A percentile compares a stretch with the other conserved stretches of the same genome.
phyloP scores from a whole-genome alignment of 1,140 invertebrate species.

The Tetramorium parvispinum region DNA sequence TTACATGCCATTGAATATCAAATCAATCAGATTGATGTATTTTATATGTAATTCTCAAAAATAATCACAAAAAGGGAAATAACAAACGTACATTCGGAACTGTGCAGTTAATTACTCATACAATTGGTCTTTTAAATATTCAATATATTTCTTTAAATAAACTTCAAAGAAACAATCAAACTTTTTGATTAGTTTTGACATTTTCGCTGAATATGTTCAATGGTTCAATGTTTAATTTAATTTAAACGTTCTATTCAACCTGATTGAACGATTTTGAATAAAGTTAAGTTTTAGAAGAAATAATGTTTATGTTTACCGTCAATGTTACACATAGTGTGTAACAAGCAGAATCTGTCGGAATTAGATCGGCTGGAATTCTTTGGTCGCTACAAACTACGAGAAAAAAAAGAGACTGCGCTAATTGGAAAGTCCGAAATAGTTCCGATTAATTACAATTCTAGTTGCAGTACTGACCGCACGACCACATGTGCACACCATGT shows the following conservation, averaged over 20 bases:
- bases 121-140: not conserved
- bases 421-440: conserved; percentile 11
- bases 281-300: not conserved
- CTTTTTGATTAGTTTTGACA: not conserved
- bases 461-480: conserved; percentile 52
- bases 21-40: not conserved
- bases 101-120: not conserved
- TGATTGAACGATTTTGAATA: not conserved
- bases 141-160: not conserved
- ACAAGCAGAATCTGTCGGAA: not conserved
- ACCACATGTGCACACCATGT: conserved; percentile 6
- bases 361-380: not conserved
- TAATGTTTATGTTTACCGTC: not conserved
- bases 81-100: not conserved
- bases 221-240: not conserved
- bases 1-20: not conserved
- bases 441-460: conserved; percentile 37
- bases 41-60: not conserved
- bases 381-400: not conserved
- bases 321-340: not conserved
- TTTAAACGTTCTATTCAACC: not conserved
- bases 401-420: not conserved
- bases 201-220: not conserved
- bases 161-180: not conserved
- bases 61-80: not conserved